Conservation (phyloP, 2,113 vertebrate genomes). For the Zosterops japonicus region DNA sequence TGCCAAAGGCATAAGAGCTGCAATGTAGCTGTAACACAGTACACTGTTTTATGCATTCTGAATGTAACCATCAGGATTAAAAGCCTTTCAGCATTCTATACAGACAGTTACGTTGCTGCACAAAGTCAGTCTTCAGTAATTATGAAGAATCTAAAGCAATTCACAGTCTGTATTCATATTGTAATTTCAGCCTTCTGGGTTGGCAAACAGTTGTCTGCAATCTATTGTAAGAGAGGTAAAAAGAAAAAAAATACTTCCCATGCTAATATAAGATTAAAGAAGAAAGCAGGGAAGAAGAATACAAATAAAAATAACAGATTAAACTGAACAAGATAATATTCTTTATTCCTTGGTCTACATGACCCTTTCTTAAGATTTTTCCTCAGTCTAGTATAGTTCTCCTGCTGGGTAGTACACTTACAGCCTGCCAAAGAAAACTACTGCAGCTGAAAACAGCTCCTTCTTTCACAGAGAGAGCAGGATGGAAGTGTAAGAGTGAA, state of each 20-base stretch:
- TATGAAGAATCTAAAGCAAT: not conserved
- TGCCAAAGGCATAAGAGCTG: not conserved
- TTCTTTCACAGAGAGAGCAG: not conserved
- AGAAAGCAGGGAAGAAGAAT: not conserved
- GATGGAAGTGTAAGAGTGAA: not conserved
- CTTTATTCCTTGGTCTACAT: not conserved
- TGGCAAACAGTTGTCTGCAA: not conserved
- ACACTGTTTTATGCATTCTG: not conserved
- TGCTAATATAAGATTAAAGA: not conserved
- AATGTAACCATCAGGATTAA: not conserved
- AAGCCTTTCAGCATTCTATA: not conserved
- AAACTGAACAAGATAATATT: not conserved
- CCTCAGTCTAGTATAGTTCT: not conserved
- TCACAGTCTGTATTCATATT: not conserved
- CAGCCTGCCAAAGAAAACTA: not conserved
- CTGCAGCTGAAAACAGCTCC: not conserved
- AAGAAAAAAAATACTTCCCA: not conserved
- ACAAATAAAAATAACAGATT: not conserved
- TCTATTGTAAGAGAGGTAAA: not conserved
- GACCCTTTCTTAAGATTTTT: not conserved
- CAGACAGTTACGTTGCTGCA: not conserved
- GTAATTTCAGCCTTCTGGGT: not conserved
- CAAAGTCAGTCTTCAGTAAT: not conserved
- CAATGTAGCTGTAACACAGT: not conserved
- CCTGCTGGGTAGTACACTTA: not conserved